A percentile compares a stretch with the other conserved stretches of the same genome.
phyloP scores from a whole-genome alignment of 2,797 vertebrate genomes.

The Chaenodraco wilsoni region DNA sequence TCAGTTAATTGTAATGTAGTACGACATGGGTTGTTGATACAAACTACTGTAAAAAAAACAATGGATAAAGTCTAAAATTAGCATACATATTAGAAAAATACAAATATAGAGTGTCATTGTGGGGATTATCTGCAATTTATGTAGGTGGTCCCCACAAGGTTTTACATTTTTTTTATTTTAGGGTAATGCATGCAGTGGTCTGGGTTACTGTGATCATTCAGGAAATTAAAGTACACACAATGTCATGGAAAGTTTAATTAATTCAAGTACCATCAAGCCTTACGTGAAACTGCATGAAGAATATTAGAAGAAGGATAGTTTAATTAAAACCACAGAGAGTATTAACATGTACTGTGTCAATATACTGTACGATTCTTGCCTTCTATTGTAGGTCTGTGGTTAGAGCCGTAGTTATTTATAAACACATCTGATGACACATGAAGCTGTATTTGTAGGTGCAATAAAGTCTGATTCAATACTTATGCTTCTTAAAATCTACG shows the following conservation, averaged over 20 bases:
- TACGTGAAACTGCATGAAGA: neutral
- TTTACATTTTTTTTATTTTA: too few relatives aligned
- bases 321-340: neutral
- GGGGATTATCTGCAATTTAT: too few relatives aligned
- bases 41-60: too few relatives aligned
- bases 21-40: too few relatives aligned
- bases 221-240: neutral
- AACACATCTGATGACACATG: slow-evolving; percentile 11
- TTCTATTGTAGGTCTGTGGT: neutral
- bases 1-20: too few relatives aligned
- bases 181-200: neutral
- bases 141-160: too few relatives aligned
- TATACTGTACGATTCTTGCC: too few relatives aligned
- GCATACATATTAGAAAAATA: too few relatives aligned
- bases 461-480: slow-evolving; percentile 1
- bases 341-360: neutral
- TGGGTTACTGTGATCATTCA: neutral
- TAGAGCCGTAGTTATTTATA: neutral
- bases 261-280: neutral
- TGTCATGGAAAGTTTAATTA: neutral
- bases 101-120: too few relatives aligned
- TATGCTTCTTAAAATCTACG: neutral
- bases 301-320: neutral
- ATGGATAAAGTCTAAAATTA: too few relatives aligned
- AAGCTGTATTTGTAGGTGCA: neutral